These are phyloP conservation scores for Amphipyra tragopoginis DNA, from an alignment of 2,888 invertebrate species.

Conservation along the genomic window DNA sequence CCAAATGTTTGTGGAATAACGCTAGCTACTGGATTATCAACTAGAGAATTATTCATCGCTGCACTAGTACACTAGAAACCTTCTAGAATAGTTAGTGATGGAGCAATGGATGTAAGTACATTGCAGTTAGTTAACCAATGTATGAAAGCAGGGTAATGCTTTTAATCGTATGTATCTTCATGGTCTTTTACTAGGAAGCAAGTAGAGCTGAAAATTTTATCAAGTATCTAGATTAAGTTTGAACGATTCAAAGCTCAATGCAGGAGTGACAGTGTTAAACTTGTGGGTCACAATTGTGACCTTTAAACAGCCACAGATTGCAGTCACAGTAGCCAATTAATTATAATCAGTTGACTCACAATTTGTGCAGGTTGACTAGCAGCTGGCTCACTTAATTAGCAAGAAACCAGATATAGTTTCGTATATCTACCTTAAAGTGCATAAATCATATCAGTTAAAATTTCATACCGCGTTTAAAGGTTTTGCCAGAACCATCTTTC, in stretches of 20 bases:
- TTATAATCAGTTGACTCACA: constrained; percentile 49
- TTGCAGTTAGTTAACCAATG: not conserved
- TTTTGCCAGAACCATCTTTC: no score
- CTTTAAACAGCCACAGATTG: constrained; percentile 38
- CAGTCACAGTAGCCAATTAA: constrained; percentile 41
- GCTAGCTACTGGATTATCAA: constrained; percentile 23
- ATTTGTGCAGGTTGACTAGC: constrained; percentile 45
- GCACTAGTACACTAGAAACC: constrained; percentile 16
- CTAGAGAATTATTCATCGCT: constrained; percentile 22
- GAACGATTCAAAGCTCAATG: no score
- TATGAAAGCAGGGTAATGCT: constrained; percentile 15
- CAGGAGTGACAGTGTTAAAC: not conserved
- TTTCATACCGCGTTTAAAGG: no score
- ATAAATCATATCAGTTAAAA: not conserved
- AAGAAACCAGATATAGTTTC: constrained; percentile 25
- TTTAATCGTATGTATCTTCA: constrained; percentile 8
- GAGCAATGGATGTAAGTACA: constrained; percentile 7
- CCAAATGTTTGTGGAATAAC: constrained; percentile 15
- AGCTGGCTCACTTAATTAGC: constrained; percentile 43
- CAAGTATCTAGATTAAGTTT: not conserved
- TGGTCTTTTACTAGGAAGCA: not conserved
- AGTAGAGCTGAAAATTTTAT: not conserved
- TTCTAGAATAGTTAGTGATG: not conserved
- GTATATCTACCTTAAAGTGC: constrained; percentile 3
- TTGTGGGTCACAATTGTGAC: constrained; percentile 4